Base-by-base conservation (phyloP, 2,797 vertebrate species). In the Gobionotothen gibberifrons region DNA sequence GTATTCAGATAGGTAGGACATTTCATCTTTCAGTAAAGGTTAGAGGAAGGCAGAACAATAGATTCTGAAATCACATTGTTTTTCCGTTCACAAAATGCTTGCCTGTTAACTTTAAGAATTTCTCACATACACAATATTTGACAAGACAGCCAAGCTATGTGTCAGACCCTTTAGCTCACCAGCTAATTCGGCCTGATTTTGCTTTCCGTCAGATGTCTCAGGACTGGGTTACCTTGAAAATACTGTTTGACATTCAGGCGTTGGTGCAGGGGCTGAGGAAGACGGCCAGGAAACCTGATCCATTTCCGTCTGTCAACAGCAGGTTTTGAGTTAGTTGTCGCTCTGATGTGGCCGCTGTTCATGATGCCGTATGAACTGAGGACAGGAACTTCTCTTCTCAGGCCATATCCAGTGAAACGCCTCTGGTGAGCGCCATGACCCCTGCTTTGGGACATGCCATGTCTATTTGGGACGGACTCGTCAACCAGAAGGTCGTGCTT, bases 391-490 rank as follows among this genome's bases (percentile, higher is more conserved):
- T 19, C 21, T 72, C 44, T 51, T 65, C 51, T 1, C 0, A 3
- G 69, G 64, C 61, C 22, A n/a, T 69, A 54, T 22, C 47, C 39
- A 40, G 64, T 12, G 48, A 29, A 51, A 65, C 17, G 61, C 69
- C 79, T 57, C 52, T 62, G 76, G 76, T 83, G 19, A 59, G 75
- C 2, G 15, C 46, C 54, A 9, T 36, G 81, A 85, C 78, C 71
- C 43, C 49, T 2, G 69, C 68, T 81, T 9, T 7, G 77, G 43
- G 80, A 71, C 67, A 76, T 61, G 76, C 58, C 85, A 78, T 0
- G 69, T 86, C 78, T 62, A 76, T 84, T 85, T 86, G 82, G 85
- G 72, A 56, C 74, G 2, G 72, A 64, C 63, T 79, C 75, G 7
- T 87, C 85, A 83, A 67, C 67, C 47, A 29, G 75, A 79, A 79